A percentile compares a stretch with the other conserved stretches of the same genome.
These are phyloP conservation scores for Apamea anceps DNA, from an alignment of 2,888 invertebrate genomes.

Conservation along the genomic window DNA sequence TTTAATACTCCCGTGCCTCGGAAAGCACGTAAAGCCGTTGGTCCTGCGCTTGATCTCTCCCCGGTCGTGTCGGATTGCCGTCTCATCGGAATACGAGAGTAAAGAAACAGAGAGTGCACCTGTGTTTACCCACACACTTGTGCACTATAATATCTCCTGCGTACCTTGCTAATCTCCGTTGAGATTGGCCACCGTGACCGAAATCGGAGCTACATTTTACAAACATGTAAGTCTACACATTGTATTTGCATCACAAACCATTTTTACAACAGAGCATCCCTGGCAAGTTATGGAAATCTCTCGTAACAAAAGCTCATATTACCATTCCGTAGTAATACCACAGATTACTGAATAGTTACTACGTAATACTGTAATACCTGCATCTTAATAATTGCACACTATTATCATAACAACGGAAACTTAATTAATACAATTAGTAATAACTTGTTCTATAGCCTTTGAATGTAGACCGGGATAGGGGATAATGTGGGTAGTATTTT, in stretches of 20 bases:
- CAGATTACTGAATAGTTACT: too few species aligned
- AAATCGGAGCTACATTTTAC: not conserved
- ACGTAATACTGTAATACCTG: slow-evolving; percentile 32
- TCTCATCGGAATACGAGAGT: too few species aligned
- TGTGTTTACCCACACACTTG: too few species aligned
- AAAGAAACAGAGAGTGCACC: too few species aligned
- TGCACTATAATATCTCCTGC: too few species aligned
- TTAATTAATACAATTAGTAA: slow-evolving; percentile 51
- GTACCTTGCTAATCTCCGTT: too few species aligned
- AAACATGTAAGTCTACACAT: not conserved
- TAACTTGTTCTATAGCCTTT: slow-evolving; percentile 20
- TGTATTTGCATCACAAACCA: slow-evolving; percentile 36
- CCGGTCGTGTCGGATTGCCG: too few species aligned
- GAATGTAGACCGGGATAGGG: not conserved
- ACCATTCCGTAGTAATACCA: slow-evolving; percentile 1
- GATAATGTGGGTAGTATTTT: not conserved
- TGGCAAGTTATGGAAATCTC: slow-evolving; percentile 23
- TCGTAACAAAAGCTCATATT: slow-evolving; percentile 25
- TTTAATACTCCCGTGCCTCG: too few species aligned
- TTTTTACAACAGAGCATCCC: slow-evolving; percentile 14
- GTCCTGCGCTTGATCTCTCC: too few species aligned
- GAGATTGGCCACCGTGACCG: too few species aligned
- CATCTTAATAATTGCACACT: slow-evolving; percentile 42
- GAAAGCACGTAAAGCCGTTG: too few species aligned
- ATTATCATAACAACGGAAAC: slow-evolving; percentile 52